phyloP scores from a whole-genome alignment of 2,888 invertebrate species.

The Glyphotaelius pellucidus region DNA sequence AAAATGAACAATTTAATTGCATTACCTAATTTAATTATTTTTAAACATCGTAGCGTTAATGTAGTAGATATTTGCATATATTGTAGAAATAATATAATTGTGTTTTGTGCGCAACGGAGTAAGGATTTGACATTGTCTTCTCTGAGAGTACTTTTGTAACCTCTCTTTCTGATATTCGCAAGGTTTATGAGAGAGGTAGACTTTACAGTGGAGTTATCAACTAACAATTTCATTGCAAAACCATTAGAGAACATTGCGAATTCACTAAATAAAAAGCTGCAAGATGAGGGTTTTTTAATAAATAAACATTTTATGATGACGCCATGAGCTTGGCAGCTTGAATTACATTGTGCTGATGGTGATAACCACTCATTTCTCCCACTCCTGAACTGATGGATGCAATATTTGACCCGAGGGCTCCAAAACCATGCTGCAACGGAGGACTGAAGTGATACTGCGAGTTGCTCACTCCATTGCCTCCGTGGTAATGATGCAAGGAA shows the following conservation, averaged over 20 bases:
- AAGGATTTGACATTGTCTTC: background rate
- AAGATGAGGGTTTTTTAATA: background rate
- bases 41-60: background rate
- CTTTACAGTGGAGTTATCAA: background rate
- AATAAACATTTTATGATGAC: conserved; percentile 79
- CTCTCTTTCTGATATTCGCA: background rate
- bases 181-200: background rate
- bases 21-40: background rate
- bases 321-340: conserved; percentile 91
- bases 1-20: too few relatives aligned
- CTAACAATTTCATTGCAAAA: background rate
- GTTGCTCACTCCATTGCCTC: conserved; percentile 70
- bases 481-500: conserved; percentile 78
- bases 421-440: conserved; percentile 71
- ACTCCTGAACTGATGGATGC: conserved; percentile 70
- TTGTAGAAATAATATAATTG: background rate
- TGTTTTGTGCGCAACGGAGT: background rate
- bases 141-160: background rate
- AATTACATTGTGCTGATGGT: conserved; percentile 91
- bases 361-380: conserved; percentile 84
- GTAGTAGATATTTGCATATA: background rate
- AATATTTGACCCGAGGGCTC: conserved; percentile 69
- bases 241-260: background rate
- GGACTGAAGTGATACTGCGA: conserved; percentile 62
- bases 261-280: background rate